phyloP scores from a whole-genome alignment of 1,140 invertebrate species.

The Asbolus verrucosus region DNA sequence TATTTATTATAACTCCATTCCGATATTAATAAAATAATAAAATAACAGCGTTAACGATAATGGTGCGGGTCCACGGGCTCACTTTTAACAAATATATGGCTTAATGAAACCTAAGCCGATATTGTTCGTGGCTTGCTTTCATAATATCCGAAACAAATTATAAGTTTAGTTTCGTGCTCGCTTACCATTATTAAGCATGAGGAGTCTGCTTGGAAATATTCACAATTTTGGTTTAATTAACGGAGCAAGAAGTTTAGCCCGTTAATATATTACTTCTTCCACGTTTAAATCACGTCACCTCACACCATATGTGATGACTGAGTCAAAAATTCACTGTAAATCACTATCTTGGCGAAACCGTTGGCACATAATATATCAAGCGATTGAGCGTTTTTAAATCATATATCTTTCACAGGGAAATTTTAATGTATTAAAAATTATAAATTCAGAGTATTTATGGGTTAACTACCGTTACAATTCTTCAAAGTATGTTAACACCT shows the following conservation, averaged over 20 bases:
- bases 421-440: constrained; percentile 15
- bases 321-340: constrained; percentile 37
- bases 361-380: constrained; percentile 38
- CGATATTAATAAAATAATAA: no score
- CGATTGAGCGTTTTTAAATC: constrained; percentile 33
- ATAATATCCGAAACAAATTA: constrained; percentile 37
- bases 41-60: constrained; percentile 31
- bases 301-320: constrained; percentile 25
- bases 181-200: constrained; percentile 31
- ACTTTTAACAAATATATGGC: constrained; percentile 23
- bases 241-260: constrained; percentile 31
- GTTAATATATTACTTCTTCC: constrained; percentile 31
- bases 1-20: no score
- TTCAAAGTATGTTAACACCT: constrained; percentile 22
- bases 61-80: constrained; percentile 23
- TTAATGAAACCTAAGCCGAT: constrained; percentile 11
- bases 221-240: constrained; percentile 45
- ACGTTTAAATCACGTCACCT: constrained; percentile 33
- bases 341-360: constrained; percentile 30
- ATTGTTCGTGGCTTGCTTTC: constrained; percentile 21
- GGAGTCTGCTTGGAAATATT: constrained; percentile 38
- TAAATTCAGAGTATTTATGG: constrained; percentile 15
- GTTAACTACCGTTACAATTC: constrained; percentile 14
- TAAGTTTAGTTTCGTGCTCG: constrained; percentile 35
- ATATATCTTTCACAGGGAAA: constrained; percentile 16